phyloP scores from a whole-genome alignment of 2,888 invertebrate genomes.

The Drosophila prostipennis region DNA sequence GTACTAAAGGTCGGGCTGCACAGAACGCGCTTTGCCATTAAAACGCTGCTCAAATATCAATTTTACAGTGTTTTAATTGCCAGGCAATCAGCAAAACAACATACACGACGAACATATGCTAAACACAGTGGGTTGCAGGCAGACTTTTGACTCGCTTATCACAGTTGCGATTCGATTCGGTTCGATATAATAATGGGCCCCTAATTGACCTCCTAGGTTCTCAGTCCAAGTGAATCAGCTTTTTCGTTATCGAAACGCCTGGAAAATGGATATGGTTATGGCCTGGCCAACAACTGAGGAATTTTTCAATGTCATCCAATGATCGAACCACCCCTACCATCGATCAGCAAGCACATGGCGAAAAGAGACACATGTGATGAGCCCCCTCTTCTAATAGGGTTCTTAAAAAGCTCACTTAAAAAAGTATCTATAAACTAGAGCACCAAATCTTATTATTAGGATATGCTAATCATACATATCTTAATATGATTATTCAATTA shows the following conservation, averaged over 20 bases:
- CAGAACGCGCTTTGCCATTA: constrained; percentile 13
- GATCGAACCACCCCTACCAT: constrained; percentile 13
- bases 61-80: constrained; percentile 39
- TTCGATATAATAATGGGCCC: constrained; percentile 28
- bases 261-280: background rate
- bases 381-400: background rate
- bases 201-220: constrained; percentile 31
- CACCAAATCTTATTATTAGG: background rate
- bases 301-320: constrained; percentile 21
- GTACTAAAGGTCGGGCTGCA: constrained; percentile 35
- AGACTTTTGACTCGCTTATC: constrained; percentile 35
- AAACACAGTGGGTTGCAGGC: constrained; percentile 7
- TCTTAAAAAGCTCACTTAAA: background rate
- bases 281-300: constrained; percentile 7
- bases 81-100: constrained; percentile 22
- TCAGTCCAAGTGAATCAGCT: constrained; percentile 21
- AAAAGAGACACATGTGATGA: constrained; percentile 15
- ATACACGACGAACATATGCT: constrained; percentile 1
- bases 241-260: constrained; percentile 20
- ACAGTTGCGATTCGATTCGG: background rate
- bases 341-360: constrained; percentile 20
- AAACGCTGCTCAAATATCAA: constrained; percentile 34
- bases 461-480: background rate
- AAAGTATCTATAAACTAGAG: background rate
- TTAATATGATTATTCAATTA: background rate